Evolutionary conservation across 2,113 vertebrate genomes (phyloP), one percentile per base, ranked within the genome.

Genomic region (Lophochroa leadbeateri): DNA sequence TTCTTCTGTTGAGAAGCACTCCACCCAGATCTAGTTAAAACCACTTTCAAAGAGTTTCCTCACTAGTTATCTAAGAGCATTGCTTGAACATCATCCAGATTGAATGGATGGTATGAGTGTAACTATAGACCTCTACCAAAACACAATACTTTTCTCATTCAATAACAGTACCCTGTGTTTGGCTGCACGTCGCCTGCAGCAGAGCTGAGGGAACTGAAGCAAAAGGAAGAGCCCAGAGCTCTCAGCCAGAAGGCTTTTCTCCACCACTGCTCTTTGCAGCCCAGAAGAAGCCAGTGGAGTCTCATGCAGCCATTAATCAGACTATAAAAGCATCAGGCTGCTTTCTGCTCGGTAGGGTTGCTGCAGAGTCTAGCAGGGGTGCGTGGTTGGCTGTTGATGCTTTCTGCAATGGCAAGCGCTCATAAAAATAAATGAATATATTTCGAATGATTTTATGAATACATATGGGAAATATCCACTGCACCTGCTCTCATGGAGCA

Each of bases 61-160:
- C 39, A 27, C 21, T 25, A 37, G 18, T 61, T 64, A 23, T 18
- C 31, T 39, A 60, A 88, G 68, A 64, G 5, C 18, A 21, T 9
- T 35, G 39, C 39, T 44, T 33, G 31, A 77, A 33, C 15, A 18
- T 28, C 47, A 41, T 8, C 60, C 55, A 49, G 31, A 81, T 0
- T 9, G 39, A 68, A 49, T 7, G 20, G 37, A 28, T 27, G 33
- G 43, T 27, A 10, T 5, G 24, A 81, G 16, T 1, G 0, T 9
- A 31, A 14, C 47, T 84, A 53, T 0, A 52, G 20, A 58, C 2
- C 9, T 23, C 16, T 6, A 65, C 11, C 35, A 46, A 82, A 65
- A 49, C 1, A 1, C 44, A 69, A 18, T 3, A 9, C 0, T 0
- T 35, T 78, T 69, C 49, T 68, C 60, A 43, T 33, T 65, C 33